Evolutionary conservation across 64 coral and sea anemone species (phyloP), one percentile per base, ranked within the genome.

Genomic region (Astreopora myriophthalma): DNA sequence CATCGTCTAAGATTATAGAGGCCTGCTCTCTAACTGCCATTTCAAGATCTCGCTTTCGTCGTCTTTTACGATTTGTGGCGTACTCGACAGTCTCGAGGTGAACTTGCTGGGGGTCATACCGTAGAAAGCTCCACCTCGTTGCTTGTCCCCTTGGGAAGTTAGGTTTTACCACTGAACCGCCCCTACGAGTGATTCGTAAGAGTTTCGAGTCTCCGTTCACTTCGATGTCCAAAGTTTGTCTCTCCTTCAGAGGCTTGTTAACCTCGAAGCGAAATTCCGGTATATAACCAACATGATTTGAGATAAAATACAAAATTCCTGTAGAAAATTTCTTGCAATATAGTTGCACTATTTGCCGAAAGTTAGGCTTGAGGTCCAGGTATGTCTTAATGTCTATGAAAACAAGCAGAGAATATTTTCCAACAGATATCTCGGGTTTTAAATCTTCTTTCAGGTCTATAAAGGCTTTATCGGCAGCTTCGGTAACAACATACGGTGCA

Each of bases 271-370:
- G 64, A 99, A 99, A 96, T 57, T 99, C 94, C 22, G 80, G 74
- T 35, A 96, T 73, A 48, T 87, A 91, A 1, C 97, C 97, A 19
- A 90, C 84, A 26, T 96, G 89, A 14, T 95, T 99, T 0, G 94
- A 87, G 38, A 94, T 88, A 16, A 99, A 99, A 48, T 93, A 88
- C 32, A 99, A 49, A 42, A 93, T 64, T 12, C 97, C 97, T 11
- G 88, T 89, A 17, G 80, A 27, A 76, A 99, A 99, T 79, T 99
- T 99, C 82, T 88, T 90, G 80, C 93, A 96, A 51, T 99, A 99
- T 5, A 89, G 85, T 40, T 76, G 87, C 19, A 99, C 73, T 13
- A 91, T 69, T 40, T 99, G 86, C 9, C 92, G 95, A 19, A 89
- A 77, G 16, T 93, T 92, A 1, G 66, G 93, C 48, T 93, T 99